Evolutionary conservation across 2,113 vertebrate species (phyloP).

Genomic region (Daphoenositta chrysoptera): DNA sequence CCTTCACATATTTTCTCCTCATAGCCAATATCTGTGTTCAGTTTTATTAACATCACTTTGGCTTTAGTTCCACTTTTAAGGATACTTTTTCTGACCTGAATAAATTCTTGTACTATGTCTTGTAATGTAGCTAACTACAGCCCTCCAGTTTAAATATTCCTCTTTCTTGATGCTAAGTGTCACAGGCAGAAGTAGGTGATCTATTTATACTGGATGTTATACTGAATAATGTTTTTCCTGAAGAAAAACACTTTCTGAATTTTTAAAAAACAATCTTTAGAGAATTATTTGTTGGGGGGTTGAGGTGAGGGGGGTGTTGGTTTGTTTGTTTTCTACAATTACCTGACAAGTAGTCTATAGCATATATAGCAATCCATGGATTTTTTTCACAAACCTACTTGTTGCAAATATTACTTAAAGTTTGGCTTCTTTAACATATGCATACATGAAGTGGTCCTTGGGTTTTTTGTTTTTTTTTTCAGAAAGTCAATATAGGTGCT

Average conservation of each 20-base stretch:
- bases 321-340: neutral
- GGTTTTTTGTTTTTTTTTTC: neutral
- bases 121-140: neutral
- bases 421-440: neutral
- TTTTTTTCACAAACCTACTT: neutral
- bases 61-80: conserved; percentile 14
- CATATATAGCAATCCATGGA: neutral
- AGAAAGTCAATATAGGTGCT: neutral
- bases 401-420: neutral
- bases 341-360: neutral
- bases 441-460: neutral
- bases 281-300: neutral
- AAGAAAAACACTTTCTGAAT: neutral
- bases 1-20: neutral
- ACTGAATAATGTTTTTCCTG: neutral
- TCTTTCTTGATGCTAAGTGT: neutral
- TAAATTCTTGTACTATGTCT: neutral
- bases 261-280: neutral
- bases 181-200: neutral
- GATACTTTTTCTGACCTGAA: conserved; percentile 1
- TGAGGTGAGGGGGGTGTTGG: neutral
- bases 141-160: neutral
- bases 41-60: conserved; percentile 18
- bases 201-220: neutral
- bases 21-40: neutral